Evolutionary conservation across 64 coral and sea anemone species (phyloP), one percentile per base, ranked within the genome.

Genomic region (Montipora capricornis): DNA sequence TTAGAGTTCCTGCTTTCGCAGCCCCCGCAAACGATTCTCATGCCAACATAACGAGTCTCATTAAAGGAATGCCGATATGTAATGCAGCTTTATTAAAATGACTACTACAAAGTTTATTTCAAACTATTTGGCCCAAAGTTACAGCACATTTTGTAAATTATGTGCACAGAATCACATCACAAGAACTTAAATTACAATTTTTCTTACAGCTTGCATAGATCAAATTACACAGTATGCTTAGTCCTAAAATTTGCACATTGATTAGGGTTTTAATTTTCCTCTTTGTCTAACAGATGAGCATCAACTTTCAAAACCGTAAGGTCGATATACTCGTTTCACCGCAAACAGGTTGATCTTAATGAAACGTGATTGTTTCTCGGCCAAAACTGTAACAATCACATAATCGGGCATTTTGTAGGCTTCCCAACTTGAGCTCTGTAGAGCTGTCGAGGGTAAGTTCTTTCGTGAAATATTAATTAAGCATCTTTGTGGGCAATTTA

Each of bases 401-500:
- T 69, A 73, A 71, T 71, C 16, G 64, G 47, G 45, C 45, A 86
- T 71, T 86, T 70, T 86, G 17, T 47, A 66, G 45, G 0, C 47
- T 86, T 50, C 47, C 47, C 7, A 73, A 69, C 5, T 70, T 48
- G 10, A 73, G 16, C 46, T 20, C 19, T 67, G n/a, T 37, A 71
- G 9, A 68, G 47, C 67, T 22, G 44, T 68, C 10, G 29, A 1
- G 81, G 16, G 11, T 8, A 0, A n/a, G 13, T 71, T 49, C 14
- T 24, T 49, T 17, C 16, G 82, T 49, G 62, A 71, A 48, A 71
- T 86, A 86, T 86, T 71, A 86, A 71, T 86, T 20, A 86, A 71
- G 49, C 19, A 51, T 10, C 66, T 71, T 50, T 9, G 16, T 3
- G 37, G 45, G 64, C 16, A 29, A 20, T 71, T 86, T 29, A 50